Evolutionary conservation across 2,888 invertebrate species (phyloP).

Genomic region (Campaea margaritaria): DNA sequence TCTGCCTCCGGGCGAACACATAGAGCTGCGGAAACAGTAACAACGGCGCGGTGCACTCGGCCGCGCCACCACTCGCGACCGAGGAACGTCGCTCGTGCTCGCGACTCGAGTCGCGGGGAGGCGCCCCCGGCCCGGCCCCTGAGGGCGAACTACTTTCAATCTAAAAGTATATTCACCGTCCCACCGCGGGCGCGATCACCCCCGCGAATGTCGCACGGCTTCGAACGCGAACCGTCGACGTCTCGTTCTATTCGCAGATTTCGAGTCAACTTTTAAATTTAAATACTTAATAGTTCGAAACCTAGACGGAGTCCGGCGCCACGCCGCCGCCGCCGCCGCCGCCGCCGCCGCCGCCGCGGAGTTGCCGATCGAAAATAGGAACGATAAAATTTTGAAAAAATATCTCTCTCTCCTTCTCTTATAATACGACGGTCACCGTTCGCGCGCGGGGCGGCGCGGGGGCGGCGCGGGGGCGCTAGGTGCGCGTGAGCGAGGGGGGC

Average conservation of each 20-base stretch:
- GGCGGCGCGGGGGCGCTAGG: conserved; percentile 10
- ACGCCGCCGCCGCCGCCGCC: no score
- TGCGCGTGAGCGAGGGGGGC: conserved; percentile 48
- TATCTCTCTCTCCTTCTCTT: conserved; percentile 5
- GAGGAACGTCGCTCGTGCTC: not conserved
- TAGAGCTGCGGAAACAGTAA: not conserved
- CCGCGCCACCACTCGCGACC: no score
- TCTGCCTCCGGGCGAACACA: no score
- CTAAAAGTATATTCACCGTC: not conserved
- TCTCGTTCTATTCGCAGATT: not conserved
- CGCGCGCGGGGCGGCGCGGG: not conserved
- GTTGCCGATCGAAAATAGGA: no score
- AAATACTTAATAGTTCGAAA: no score
- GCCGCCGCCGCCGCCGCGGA: no score
- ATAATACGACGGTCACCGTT: not conserved
- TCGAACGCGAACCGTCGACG: not conserved
- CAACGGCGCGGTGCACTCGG: not conserved
- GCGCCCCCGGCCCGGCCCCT: no score
- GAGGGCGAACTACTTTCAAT: no score
- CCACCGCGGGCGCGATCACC: no score
- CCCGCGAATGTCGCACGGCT: not conserved
- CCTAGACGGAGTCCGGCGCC: no score
- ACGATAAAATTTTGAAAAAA: conserved; percentile 9
- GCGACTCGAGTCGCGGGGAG: not conserved
- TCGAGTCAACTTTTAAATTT: not conserved